phyloP scores from a whole-genome alignment of 2,797 vertebrate species.

The Megalops cyprinoides region DNA sequence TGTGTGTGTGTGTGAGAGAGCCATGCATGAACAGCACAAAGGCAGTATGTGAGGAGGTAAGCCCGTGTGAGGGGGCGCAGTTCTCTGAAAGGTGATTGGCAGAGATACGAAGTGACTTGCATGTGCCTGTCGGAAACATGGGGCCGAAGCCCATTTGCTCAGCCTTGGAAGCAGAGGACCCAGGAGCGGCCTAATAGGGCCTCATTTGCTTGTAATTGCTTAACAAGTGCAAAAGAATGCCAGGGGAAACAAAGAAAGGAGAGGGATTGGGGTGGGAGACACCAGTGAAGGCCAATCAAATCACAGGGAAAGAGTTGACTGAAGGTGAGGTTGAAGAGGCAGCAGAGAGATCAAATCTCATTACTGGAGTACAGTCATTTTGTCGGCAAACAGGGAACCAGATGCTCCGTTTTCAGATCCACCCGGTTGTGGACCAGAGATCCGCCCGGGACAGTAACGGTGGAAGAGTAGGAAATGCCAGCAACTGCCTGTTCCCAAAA shows the following conservation, averaged over 20 bases:
- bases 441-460: constrained; percentile 54
- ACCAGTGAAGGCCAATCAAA: constrained; percentile 25
- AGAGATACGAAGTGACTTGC: neutral
- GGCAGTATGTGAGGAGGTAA: neutral
- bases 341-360: constrained; percentile 30
- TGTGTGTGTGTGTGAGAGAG: neutral
- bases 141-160: constrained; percentile 37
- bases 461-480: constrained; percentile 40
- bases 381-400: constrained; percentile 18
- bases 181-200: constrained; percentile 55
- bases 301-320: constrained; percentile 17
- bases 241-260: constrained; percentile 42
- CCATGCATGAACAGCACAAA: neutral
- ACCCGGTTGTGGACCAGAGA: neutral
- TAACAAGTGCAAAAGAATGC: constrained; percentile 66
- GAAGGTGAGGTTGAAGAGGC: constrained; percentile 35
- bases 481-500: constrained; percentile 29
- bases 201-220: constrained; percentile 70
- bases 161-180: constrained; percentile 56
- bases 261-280: constrained; percentile 18
- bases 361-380: constrained; percentile 23
- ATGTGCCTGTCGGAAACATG: neutral
- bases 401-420: neutral
- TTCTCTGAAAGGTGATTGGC: neutral
- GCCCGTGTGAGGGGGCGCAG: neutral